Evolutionary conservation across 2,113 vertebrate genomes (phyloP), one percentile per base, ranked within the genome.

Genomic region (Chaenocephalus aceratus): DNA sequence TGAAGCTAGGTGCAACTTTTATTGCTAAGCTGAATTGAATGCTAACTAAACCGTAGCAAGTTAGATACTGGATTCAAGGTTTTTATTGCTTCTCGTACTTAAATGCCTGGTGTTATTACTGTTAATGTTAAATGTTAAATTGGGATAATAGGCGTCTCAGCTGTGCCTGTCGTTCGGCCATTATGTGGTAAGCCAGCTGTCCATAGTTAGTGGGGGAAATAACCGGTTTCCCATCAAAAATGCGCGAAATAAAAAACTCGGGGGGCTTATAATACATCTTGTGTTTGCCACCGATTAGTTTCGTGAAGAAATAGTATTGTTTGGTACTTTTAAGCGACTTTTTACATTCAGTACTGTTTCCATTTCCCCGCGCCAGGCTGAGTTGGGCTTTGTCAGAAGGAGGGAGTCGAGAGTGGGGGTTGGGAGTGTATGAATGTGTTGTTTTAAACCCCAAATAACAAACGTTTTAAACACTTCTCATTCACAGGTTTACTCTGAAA

Each of bases 401-500:
- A 90, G 89, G 88, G 84, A 84, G 77, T 60, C 62, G 2, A 51
- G 79, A 66, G 89, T 93, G 94, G 94, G 93, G 93, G 94, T 94
- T 93, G 93, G 94, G 94, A 85, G 14, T 65, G n/a, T 2, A 0
- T 72, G 11, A 18, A 14, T 79, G 34, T 83, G 72, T 75, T 66
- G 26, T 52, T 60, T 68, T 82, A 14, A 65, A 67, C 66, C 6
- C n/a, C 8, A 0, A 62, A 21, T 41, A 71, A 80, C 58, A 14
- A 46, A 21, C 53, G 5, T 15, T 41, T 10, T 63, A 48, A 69
- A 15, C 1, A 0, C 11, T 36, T 72, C 52, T 79, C 69, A 0
- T 79, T 49, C 49, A 2, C 80, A 95, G 94, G 91, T 90, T 90
- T 81, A 77, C 87, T 82, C 82, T 6, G 15, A 41, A 46, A 16